A percentile compares a stretch with the other conserved stretches of the same genome.
Evolutionary conservation across 1,140 invertebrate genomes (phyloP).

Genomic region (Steinernema khuongi): DNA sequence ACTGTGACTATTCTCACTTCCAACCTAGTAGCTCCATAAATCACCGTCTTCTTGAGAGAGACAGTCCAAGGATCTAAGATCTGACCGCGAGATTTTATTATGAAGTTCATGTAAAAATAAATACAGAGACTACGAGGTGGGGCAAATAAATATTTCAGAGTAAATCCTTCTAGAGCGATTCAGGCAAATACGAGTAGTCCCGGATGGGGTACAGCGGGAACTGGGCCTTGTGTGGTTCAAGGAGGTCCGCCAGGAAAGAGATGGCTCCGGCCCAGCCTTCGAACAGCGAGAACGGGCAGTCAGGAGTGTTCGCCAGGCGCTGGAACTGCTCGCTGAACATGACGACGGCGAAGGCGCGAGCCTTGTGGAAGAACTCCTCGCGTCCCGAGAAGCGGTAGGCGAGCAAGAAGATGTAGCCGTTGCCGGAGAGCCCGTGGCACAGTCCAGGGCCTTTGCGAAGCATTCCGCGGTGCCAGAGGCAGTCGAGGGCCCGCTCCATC

Average conservation of each 20-base stretch:
- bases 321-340: conserved; percentile 62
- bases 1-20: no score
- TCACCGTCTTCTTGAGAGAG: no score
- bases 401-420: conserved; percentile 78
- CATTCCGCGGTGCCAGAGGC: conserved; percentile 42
- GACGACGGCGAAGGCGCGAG: conserved; percentile 73
- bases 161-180: neutral
- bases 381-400: conserved; percentile 71
- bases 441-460: conserved; percentile 78
- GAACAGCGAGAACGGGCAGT: conserved; percentile 75
- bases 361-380: conserved; percentile 69
- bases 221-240: conserved; percentile 69
- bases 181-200: neutral
- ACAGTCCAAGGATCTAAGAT: no score
- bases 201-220: conserved; percentile 72
- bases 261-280: conserved; percentile 79
- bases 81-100: no score
- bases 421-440: conserved; percentile 85
- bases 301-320: conserved; percentile 65
- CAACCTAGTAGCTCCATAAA: no score
- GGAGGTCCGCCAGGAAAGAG: conserved; percentile 74
- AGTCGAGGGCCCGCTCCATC: conserved; percentile 32
- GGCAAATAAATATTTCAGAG: neutral
- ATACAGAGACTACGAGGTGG: neutral
- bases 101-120: neutral